phyloP scores from a whole-genome alignment of 2,888 invertebrate species.

The Tolmerus cingulatus region DNA sequence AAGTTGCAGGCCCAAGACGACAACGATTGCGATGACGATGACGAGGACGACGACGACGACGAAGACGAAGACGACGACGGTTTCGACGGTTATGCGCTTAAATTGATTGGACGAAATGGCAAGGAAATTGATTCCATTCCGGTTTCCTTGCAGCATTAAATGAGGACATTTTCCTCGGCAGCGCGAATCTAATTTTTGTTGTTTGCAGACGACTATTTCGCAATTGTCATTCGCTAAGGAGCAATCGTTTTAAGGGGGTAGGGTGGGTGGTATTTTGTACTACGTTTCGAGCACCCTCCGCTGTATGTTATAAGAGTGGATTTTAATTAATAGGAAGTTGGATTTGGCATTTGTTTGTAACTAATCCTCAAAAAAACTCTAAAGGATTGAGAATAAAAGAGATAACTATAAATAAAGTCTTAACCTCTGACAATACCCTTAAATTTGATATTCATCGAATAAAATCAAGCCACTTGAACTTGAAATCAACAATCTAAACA shows the following conservation, averaged over 20 bases:
- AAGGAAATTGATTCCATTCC: constrained; percentile 42
- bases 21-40: not conserved
- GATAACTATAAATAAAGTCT: too few relatives aligned
- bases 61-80: not conserved
- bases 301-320: not conserved
- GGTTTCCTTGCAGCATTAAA: constrained; percentile 35
- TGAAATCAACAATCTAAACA: too few relatives aligned
- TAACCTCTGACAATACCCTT: too few relatives aligned
- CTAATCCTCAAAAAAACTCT: too few relatives aligned
- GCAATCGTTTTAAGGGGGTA: not conserved
- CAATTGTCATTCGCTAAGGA: not conserved
- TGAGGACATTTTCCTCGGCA: constrained; percentile 31
- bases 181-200: not conserved
- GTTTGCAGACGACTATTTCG: not conserved
- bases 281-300: not conserved
- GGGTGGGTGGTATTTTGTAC: not conserved
- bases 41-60: not conserved
- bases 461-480: too few relatives aligned
- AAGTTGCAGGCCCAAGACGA: constrained; percentile 28
- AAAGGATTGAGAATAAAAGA: too few relatives aligned
- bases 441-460: too few relatives aligned
- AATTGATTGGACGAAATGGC: constrained; percentile 39
- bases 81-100: constrained; percentile 32
- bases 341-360: too few relatives aligned
- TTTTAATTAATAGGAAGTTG: not conserved